Conservation (phyloP, 2,888 invertebrate species). For the Anodontia alba region DNA sequence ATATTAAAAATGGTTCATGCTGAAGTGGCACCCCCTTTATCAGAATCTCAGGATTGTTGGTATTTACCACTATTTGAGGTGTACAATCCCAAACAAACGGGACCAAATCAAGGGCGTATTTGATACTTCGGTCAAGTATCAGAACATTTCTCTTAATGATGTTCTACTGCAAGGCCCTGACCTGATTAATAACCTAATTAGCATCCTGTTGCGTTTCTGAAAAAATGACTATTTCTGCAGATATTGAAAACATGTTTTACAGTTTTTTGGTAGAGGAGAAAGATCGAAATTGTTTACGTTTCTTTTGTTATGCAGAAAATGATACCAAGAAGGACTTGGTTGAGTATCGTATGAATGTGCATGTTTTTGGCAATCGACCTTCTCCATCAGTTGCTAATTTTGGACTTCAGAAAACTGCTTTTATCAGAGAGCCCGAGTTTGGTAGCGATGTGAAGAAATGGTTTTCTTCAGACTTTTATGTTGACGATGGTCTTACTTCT, state of each 20-base stretch:
- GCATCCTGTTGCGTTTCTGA: slow-evolving; percentile 37
- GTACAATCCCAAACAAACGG: slow-evolving; percentile 44
- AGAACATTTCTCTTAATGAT: slow-evolving; percentile 29
- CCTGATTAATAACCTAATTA: slow-evolving; percentile 35
- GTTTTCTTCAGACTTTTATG: slow-evolving; percentile 55
- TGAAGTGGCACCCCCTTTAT: too few species aligned
- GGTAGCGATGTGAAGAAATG: slow-evolving; percentile 38
- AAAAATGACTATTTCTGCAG: slow-evolving; percentile 36
- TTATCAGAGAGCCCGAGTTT: not conserved
- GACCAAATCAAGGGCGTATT: slow-evolving; percentile 51
- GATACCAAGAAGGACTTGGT: slow-evolving; percentile 21
- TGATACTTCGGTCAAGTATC: slow-evolving; percentile 34
- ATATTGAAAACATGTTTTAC: slow-evolving; percentile 45
- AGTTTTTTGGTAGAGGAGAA: slow-evolving; percentile 30
- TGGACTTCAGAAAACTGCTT: slow-evolving; percentile 35
- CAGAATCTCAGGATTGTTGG: too few species aligned
- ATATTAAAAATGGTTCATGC: too few species aligned
- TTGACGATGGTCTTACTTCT: slow-evolving; percentile 59
- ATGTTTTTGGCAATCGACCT: slow-evolving; percentile 9
- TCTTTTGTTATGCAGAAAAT: slow-evolving; percentile 46
- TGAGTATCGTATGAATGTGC: slow-evolving; percentile 31
- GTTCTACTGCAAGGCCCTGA: slow-evolving; percentile 39
- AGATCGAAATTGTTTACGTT: slow-evolving; percentile 32
- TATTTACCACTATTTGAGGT: slow-evolving; percentile 58
- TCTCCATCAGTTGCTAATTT: slow-evolving; percentile 55